Conservation (phyloP, 1,140 invertebrate species). For the Drosophila sechellia region DNA sequence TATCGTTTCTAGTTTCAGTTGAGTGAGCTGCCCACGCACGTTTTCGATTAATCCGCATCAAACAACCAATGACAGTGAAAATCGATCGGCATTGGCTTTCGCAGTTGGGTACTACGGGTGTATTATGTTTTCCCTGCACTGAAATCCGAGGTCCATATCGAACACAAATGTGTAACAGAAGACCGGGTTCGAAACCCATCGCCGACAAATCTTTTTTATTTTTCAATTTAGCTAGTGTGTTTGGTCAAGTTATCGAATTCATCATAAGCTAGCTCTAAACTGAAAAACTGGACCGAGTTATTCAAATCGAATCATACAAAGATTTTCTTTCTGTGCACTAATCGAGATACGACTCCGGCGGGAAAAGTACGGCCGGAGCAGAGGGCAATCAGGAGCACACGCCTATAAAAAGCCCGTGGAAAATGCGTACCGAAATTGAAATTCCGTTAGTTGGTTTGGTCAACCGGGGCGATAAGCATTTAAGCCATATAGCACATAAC, state of each 20-base stretch:
- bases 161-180: neutral
- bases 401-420: slow-evolving; percentile 51
- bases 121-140: slow-evolving; percentile 17
- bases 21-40: slow-evolving; percentile 54
- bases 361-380: slow-evolving; percentile 7
- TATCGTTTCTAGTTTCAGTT: slow-evolving; percentile 40
- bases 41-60: slow-evolving; percentile 72
- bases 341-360: slow-evolving; percentile 44
- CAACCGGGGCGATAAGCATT: slow-evolving; percentile 32
- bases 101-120: slow-evolving; percentile 7
- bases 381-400: slow-evolving; percentile 42
- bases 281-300: neutral
- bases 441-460: slow-evolving; percentile 51
- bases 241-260: neutral
- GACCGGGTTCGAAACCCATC: neutral
- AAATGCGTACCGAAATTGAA: slow-evolving; percentile 54
- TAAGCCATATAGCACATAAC: slow-evolving; percentile 37
- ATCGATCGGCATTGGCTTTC: slow-evolving; percentile 72
- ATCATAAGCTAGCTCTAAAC: neutral
- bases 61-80: slow-evolving; percentile 64
- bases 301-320: neutral
- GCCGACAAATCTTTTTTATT: neutral
- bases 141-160: neutral
- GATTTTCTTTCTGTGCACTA: slow-evolving; percentile 23
- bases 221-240: neutral